Evolutionary conservation across 2,113 vertebrate genomes (phyloP), one percentile per base, ranked within the genome.

Genomic region (Podiceps cristatus): DNA sequence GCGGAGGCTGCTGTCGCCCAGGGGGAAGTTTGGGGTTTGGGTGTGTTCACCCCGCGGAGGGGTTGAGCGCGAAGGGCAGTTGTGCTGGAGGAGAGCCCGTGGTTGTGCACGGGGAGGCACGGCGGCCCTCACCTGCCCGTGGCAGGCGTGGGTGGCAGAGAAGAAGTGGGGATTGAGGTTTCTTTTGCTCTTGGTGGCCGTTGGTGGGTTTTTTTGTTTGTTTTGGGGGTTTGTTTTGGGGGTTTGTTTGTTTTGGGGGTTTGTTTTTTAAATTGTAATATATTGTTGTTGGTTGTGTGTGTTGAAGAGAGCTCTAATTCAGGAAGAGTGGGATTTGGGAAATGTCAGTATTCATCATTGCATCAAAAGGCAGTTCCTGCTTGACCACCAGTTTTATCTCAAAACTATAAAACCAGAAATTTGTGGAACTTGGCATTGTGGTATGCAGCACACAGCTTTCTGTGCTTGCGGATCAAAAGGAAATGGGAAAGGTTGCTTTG

Each of bases 361-460:
- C 19, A 0, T 44, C 87, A 29, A 81, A 82, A 16, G 1, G 2
- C 24, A 2, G 18, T 3, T 49, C 42, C 45, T 68, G 11, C 14
- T 35, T 29, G 11, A 4, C 15, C 4, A 0, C 20, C 3, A 1
- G 3, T 11, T 60, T 64, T 33, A 4, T 40, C 44, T 0, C 3
- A 14, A 24, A 55, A 22, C n/a, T 44, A 0, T 35, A 24, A 42
- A 64, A 69, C 9, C 1, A 13, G 33, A 9, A 47, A 1, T 7
- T 2, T 0, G 13, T 25, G 52, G 53, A 35, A 5, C 4, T 56
- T 18, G 2, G 0, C 7, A 0, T 7, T 14, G 16, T 19, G 15
- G 1, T 4, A 1, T 4, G 11, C 18, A 33, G 81, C 6, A 4
- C 0, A 0, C 9, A 7, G 0, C 58, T 63, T 28, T 29, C 15